These are phyloP conservation scores for Dendrophyllia cribrosa DNA, from an alignment of 64 coral and sea anemone species.

Conservation along the genomic window DNA sequence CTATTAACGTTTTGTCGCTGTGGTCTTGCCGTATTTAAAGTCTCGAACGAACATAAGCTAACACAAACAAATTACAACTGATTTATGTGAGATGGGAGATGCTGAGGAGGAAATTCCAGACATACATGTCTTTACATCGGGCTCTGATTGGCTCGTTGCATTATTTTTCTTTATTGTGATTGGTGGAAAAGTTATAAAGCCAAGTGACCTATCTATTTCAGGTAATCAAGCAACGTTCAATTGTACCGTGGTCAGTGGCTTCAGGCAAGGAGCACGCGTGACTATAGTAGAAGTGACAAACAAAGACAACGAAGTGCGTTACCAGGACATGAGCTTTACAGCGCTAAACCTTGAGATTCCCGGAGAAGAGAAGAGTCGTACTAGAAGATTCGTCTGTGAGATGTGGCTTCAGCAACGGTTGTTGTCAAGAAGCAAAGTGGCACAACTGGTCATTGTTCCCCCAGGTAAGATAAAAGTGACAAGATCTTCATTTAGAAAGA, in stretches of 20 bases:
- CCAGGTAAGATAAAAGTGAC: neutral
- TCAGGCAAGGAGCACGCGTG: slow-evolving; percentile 21
- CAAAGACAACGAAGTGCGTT: neutral
- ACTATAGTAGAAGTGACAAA: slow-evolving; percentile 5
- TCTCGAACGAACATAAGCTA: too few relatives aligned
- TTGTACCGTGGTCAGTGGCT: slow-evolving; percentile 14
- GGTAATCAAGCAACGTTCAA: slow-evolving; percentile 31
- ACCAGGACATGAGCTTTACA: neutral
- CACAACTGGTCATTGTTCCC: neutral
- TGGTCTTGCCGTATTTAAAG: too few relatives aligned
- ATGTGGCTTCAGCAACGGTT: neutral
- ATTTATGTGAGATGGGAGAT: too few relatives aligned
- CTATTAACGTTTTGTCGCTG: too few relatives aligned
- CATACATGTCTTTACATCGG: too few relatives aligned
- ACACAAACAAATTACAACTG: too few relatives aligned
- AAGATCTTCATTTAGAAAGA: too few relatives aligned
- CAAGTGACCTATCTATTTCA: neutral
- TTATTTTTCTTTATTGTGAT: too few relatives aligned
- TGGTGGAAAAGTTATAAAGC: too few relatives aligned
- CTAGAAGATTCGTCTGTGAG: neutral
- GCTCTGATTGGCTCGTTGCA: too few relatives aligned
- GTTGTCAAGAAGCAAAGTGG: neutral
- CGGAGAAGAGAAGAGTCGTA: neutral
- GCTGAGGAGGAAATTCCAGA: too few relatives aligned
- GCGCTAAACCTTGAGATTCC: neutral